These are phyloP conservation scores for Ornithoptera priamus DNA, from an alignment of 2,888 invertebrate species.

Conservation along the genomic window DNA sequence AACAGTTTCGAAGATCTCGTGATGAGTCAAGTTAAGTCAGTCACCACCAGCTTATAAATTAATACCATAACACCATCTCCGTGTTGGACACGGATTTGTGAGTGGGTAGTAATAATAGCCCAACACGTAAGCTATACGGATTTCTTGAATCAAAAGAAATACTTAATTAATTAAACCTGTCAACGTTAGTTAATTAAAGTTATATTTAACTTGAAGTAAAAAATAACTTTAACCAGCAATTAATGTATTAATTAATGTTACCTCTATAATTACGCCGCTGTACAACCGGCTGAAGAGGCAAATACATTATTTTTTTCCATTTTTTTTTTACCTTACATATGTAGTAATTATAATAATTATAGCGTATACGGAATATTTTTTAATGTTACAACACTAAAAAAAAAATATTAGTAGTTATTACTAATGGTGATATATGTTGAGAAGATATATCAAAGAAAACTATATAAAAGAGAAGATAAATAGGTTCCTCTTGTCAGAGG, in stretches of 20 bases:
- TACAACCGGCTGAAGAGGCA: no score
- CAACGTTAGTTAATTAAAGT: conserved; percentile 15
- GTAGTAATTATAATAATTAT: conserved; percentile 18
- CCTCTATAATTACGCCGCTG: no score
- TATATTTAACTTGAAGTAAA: neutral
- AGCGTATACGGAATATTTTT: neutral
- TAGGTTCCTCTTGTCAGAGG: no score
- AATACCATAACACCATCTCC: no score
- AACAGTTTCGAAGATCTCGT: no score
- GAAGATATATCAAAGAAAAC: no score
- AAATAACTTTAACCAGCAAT: conserved; percentile 5
- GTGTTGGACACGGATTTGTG: neutral
- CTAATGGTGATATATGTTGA: no score
- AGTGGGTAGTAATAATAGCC: neutral
- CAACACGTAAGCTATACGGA: neutral
- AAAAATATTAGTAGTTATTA: neutral
- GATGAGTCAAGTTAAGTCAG: no score
- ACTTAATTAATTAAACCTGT: conserved; percentile 20
- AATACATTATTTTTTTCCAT: neutral
- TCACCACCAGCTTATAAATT: no score
- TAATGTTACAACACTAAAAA: neutral
- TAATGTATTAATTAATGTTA: conserved; percentile 11
- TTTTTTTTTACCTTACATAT: conserved; percentile 9
- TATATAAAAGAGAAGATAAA: no score
- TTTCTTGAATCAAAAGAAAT: neutral